These are phyloP conservation scores for Coregonus suidteri DNA, from an alignment of 2,797 vertebrate genomes.

Conservation along the genomic window DNA sequence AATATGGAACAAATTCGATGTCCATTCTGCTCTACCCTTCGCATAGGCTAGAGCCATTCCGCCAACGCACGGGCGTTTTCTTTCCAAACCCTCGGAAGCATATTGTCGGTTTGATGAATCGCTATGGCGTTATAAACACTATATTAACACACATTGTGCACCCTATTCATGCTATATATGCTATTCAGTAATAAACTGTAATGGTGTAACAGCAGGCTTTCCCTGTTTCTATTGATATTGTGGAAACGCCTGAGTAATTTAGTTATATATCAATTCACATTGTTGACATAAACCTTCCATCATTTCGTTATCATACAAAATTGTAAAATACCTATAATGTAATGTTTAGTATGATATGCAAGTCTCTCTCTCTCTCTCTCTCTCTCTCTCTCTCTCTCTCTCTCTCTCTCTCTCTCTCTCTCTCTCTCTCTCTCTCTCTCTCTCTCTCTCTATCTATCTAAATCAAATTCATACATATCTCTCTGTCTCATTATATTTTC, in stretches of 20 bases:
- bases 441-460: not conserved
- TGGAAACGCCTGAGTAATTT: not conserved
- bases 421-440: not conserved
- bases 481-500: not conserved
- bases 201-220: not conserved
- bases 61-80: not conserved
- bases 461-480: not conserved
- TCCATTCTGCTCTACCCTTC: not conserved
- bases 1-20: not conserved
- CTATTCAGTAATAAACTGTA: not conserved
- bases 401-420: not conserved
- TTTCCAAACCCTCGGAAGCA: not conserved
- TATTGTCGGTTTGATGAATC: not conserved
- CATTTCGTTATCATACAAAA: not conserved
- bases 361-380: not conserved
- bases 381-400: not conserved
- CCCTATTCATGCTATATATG: not conserved
- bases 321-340: not conserved
- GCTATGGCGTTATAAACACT: not conserved
- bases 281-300: not conserved
- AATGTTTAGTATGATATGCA: not conserved
- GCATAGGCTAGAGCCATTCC: not conserved
- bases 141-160: not conserved
- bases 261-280: not conserved
- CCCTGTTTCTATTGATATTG: not conserved